These are phyloP conservation scores for Ips typographus DNA, from an alignment of 1,140 invertebrate species.

Conservation along the genomic window DNA sequence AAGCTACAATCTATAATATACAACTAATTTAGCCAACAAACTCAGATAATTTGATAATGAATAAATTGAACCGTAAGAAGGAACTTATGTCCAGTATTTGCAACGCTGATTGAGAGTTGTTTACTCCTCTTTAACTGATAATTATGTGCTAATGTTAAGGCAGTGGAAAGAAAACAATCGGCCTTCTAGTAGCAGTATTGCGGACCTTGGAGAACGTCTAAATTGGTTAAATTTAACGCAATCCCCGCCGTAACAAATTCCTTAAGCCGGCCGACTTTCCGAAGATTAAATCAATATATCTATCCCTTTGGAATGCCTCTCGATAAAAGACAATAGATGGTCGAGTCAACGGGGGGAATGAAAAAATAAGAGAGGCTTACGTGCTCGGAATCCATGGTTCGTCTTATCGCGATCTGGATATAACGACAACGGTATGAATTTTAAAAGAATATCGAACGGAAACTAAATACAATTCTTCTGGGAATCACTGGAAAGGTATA, in stretches of 20 bases:
- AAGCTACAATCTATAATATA: too few relatives aligned
- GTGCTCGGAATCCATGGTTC: constrained; percentile 40
- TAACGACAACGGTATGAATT: constrained; percentile 48
- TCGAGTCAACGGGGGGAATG: constrained; percentile 48
- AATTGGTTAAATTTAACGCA: constrained; percentile 26
- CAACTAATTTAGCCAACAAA: too few relatives aligned
- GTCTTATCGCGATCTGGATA: constrained; percentile 15
- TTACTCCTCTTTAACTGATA: too few relatives aligned
- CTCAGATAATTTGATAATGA: too few relatives aligned
- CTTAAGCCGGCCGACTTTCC: constrained; percentile 25
- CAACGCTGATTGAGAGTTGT: too few relatives aligned
- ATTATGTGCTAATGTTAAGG: too few relatives aligned
- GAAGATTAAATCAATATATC: constrained; percentile 32
- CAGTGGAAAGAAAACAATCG: too few relatives aligned
- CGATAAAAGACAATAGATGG: constrained; percentile 51
- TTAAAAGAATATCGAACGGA: constrained; percentile 7
- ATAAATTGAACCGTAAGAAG: too few relatives aligned
- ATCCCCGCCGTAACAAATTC: constrained; percentile 24
- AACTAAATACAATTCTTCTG: too few relatives aligned
- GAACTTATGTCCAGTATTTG: too few relatives aligned
- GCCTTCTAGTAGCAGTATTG: too few relatives aligned
- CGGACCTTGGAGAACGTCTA: not conserved
- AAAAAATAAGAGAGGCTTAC: constrained; percentile 49
- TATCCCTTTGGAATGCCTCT: constrained; percentile 27
- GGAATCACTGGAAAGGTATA: too few relatives aligned